A percentile compares a stretch with the other conserved stretches of the same genome.
Evolutionary conservation across 2,113 vertebrate genomes (phyloP).

Genomic region (Aptenodytes forsteri): DNA sequence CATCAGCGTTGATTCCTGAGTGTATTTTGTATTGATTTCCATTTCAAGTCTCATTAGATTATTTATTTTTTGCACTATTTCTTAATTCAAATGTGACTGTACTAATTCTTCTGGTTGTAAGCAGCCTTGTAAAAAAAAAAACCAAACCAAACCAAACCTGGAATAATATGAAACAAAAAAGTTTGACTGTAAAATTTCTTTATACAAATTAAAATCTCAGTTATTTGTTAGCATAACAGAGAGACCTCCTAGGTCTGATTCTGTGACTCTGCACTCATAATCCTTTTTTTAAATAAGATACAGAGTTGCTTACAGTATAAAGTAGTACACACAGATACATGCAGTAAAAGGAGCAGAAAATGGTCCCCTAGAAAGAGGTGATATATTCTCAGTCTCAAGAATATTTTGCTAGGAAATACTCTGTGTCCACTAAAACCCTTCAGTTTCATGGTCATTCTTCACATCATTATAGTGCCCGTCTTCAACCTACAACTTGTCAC

Average conservation of each 20-base stretch:
- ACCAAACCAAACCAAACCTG: not conserved
- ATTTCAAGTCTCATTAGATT: not conserved
- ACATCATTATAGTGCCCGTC: not conserved
- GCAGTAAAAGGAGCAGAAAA: not conserved
- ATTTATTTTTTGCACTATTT: not conserved
- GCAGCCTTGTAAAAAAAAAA: not conserved
- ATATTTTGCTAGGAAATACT: not conserved
- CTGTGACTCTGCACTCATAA: not conserved
- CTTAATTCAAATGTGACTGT: not conserved
- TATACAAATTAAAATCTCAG: not conserved
- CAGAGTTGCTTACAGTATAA: not conserved
- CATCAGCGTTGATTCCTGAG: conserved; percentile 22
- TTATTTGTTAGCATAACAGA: not conserved
- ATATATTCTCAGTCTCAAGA: not conserved
- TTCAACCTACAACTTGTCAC: not conserved
- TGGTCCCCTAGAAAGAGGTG: fast-evolving
- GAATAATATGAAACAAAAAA: not conserved
- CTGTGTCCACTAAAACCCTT: not conserved
- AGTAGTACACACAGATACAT: not conserved
- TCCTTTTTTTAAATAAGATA: not conserved
- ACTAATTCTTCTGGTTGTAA: not conserved
- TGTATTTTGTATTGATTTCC: conserved; percentile 5
- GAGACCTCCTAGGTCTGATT: not conserved
- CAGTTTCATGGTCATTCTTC: not conserved
- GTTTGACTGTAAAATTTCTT: not conserved